phyloP scores from a whole-genome alignment of 2,797 vertebrate species.

The Tachyglossus aculeatus region DNA sequence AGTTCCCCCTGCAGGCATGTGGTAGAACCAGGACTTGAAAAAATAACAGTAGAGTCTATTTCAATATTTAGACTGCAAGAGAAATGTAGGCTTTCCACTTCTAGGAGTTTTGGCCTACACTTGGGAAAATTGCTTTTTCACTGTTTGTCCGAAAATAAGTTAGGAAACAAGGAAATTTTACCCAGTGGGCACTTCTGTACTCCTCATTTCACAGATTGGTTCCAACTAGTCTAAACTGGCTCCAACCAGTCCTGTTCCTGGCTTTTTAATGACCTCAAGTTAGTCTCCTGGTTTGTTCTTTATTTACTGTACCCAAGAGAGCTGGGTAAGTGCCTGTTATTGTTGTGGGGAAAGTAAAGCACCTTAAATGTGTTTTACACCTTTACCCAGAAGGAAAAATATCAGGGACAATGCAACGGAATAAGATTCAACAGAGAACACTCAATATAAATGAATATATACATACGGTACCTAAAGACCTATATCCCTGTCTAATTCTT shows the following conservation, averaged over 20 bases:
- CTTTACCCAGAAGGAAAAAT: neutral
- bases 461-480: neutral
- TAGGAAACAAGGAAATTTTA: neutral
- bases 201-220: neutral
- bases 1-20: too few species aligned
- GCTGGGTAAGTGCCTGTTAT: conserved; percentile 13
- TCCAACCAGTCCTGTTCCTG: neutral
- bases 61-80: neutral
- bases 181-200: neutral
- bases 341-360: neutral
- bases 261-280: neutral
- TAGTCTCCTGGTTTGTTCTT: neutral
- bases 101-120: neutral
- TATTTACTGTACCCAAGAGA: neutral
- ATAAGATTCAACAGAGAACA: neutral
- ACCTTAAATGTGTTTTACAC: conserved; percentile 13
- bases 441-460: neutral
- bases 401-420: conserved; percentile 14
- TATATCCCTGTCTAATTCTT: neutral
- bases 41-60: neutral
- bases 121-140: neutral
- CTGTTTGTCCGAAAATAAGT: neutral
- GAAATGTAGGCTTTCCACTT: too few species aligned
- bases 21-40: too few species aligned
- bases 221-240: neutral